Evolutionary conservation across 1,140 invertebrate species (phyloP).

Genomic region (Drosophila orena): DNA sequence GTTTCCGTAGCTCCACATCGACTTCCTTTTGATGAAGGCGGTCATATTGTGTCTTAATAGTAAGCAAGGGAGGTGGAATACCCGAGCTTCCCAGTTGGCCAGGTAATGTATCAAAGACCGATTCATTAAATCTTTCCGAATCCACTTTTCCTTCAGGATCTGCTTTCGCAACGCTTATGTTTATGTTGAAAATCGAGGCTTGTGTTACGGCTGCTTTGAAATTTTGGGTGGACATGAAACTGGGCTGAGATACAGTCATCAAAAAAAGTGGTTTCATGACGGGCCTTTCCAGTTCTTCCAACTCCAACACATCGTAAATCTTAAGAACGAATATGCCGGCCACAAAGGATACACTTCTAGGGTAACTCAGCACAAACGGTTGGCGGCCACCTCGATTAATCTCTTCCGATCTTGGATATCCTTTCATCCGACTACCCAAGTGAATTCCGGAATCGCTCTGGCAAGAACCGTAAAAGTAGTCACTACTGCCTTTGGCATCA

Average conservation of each 20-base stretch:
- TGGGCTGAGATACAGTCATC: conserved; percentile 74
- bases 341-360: conserved; percentile 73
- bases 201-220: conserved; percentile 45
- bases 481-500: conserved; percentile 32
- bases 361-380: conserved; percentile 28
- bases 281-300: conserved; percentile 10
- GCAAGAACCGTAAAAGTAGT: conserved; percentile 34
- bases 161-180: conserved; percentile 36
- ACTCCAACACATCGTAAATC: conserved; percentile 61
- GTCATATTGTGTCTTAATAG: conserved; percentile 52
- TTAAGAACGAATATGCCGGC: conserved; percentile 72
- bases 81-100: conserved; percentile 66
- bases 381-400: neutral
- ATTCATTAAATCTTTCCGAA: conserved; percentile 33
- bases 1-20: conserved; percentile 63
- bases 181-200: conserved; percentile 75
- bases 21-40: conserved; percentile 59
- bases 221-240: conserved; percentile 69
- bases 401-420: neutral
- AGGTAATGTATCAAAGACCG: conserved; percentile 68
- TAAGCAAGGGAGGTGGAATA: conserved; percentile 70
- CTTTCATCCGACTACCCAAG: conserved; percentile 6
- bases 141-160: neutral
- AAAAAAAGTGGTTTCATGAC: conserved; percentile 49
- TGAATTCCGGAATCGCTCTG: conserved; percentile 67